These are phyloP conservation scores for Caenorhabditis imperialis DNA, from an alignment of 2,888 invertebrate genomes.

Conservation along the genomic window DNA sequence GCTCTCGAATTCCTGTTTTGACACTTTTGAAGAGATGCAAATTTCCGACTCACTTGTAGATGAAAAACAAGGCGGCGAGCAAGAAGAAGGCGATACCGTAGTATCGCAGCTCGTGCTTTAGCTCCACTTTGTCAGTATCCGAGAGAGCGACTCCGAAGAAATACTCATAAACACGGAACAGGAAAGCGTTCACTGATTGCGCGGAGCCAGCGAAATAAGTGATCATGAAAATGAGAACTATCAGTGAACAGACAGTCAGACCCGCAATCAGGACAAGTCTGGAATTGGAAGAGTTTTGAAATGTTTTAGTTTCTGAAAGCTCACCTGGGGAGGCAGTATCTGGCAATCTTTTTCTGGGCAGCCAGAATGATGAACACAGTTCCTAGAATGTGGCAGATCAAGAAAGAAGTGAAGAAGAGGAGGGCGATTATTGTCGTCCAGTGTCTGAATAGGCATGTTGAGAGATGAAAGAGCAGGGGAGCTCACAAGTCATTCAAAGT, in stretches of 20 bases:
- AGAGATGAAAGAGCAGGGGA: background rate
- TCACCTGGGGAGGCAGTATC: slow-evolving; percentile 62
- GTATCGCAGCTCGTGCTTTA: slow-evolving; percentile 55
- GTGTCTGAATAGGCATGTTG: slow-evolving; percentile 44
- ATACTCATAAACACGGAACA: slow-evolving; percentile 57
- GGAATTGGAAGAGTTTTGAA: slow-evolving; percentile 3
- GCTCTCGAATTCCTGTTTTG: slow-evolving; percentile 5
- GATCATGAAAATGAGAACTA: slow-evolving; percentile 58
- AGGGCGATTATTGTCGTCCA: slow-evolving; percentile 52
- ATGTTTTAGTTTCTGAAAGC: background rate
- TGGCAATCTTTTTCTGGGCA: slow-evolving; percentile 54
- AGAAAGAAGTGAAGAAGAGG: slow-evolving; percentile 58
- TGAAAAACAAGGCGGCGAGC: slow-evolving; percentile 45
- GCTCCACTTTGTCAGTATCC: slow-evolving; percentile 52
- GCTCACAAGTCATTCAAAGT: slow-evolving; percentile 57
- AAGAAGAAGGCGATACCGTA: slow-evolving; percentile 55
- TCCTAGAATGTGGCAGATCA: slow-evolving; percentile 59
- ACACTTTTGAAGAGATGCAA: background rate
- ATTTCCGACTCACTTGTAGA: slow-evolving; percentile 48
- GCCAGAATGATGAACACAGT: slow-evolving; percentile 62
- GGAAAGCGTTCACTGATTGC: slow-evolving; percentile 61
- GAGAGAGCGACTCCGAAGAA: slow-evolving; percentile 50
- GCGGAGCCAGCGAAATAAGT: slow-evolving; percentile 65
- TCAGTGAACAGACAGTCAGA: slow-evolving; percentile 57
- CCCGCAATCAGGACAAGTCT: slow-evolving; percentile 61